Evolutionary conservation across 2,797 vertebrate species (phyloP), one percentile per base, ranked within the genome.

Genomic region (Tarsius wallacei): DNA sequence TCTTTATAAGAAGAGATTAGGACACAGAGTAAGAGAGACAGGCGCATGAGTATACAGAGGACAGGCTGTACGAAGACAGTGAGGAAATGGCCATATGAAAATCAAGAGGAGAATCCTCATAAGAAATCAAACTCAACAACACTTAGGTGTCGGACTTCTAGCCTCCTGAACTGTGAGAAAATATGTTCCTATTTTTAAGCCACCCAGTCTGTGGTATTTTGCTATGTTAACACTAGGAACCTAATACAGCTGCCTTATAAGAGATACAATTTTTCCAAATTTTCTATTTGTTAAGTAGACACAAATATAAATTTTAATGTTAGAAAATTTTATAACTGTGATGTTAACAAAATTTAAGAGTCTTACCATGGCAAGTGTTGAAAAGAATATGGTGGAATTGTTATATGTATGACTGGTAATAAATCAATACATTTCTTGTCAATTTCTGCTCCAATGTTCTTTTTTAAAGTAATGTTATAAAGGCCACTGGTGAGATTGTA

Each of bases 191-290:
- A 9, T 76, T 83, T 53, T 51, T 53, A 87, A 73, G 7, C 3
- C 7, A 81, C 22, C 55, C 12, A 55, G 26, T 55, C 47, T n/a
- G 2, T 49, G 22, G 59, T 57, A 57, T 68, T 93, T 76, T 57
- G 28, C 53, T 77, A 31, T 68, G 51, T 24, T 2, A 59, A 3
- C 3, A 10, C 13, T 49, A 74, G 22, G 33, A 94, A 83, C 57
- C 13, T 77, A 90, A 59, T 51, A n/a, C 7, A 51, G n/a, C 9
- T n/a, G 55, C 24, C 22, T 91, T 86, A 76, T 26, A 82, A 57
- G 19, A 82, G 63, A n/a, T 82, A 26, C 10, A 91, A 81, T 73
- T 59, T 86, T 80, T 80, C n/a, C 57, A 86, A 42, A 80, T 66
- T 80, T 36, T 90, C 33, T 53, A 59, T 51, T 24, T 31, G 11